Percentiles rank a stretch among this genome's conserved stretches.
Evolutionary conservation across 1,140 invertebrate genomes (phyloP).

Genomic region (Trinorchestia longiramus): DNA sequence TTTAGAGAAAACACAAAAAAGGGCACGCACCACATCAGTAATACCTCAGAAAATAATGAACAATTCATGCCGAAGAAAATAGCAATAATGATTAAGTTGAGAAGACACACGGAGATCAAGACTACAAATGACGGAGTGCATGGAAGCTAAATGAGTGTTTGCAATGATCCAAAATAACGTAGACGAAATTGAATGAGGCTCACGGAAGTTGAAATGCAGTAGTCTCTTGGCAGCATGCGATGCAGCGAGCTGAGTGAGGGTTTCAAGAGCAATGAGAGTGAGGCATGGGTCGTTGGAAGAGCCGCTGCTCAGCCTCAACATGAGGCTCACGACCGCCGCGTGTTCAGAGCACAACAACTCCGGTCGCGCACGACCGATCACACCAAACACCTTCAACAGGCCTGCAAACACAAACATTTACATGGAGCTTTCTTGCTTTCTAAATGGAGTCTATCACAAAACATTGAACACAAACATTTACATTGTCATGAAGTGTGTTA

Average conservation of each 20-base stretch:
- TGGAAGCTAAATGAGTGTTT: background rate
- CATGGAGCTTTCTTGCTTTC: background rate
- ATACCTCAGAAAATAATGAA: no score
- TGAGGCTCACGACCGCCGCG: background rate
- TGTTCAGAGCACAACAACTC: conserved; percentile 21
- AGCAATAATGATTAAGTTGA: background rate
- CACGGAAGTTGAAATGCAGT: conserved; percentile 16
- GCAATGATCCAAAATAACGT: background rate
- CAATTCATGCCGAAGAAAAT: no score
- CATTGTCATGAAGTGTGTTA: background rate
- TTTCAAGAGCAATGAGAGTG: conserved; percentile 17
- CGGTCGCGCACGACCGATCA: background rate
- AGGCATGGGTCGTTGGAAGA: conserved; percentile 16
- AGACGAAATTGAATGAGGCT: background rate
- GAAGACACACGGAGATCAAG: background rate
- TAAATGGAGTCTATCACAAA: background rate
- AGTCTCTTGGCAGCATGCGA: background rate
- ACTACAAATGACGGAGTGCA: background rate
- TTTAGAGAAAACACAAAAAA: no score
- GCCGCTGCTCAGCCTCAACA: conserved; percentile 34
- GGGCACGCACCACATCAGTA: no score
- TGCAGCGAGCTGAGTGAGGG: background rate
- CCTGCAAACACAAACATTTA: background rate
- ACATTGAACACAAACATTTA: background rate
- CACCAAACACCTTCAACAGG: conserved; percentile 26